phyloP scores from a whole-genome alignment of 2,113 vertebrate species.

The Drymodes brunneopygia region DNA sequence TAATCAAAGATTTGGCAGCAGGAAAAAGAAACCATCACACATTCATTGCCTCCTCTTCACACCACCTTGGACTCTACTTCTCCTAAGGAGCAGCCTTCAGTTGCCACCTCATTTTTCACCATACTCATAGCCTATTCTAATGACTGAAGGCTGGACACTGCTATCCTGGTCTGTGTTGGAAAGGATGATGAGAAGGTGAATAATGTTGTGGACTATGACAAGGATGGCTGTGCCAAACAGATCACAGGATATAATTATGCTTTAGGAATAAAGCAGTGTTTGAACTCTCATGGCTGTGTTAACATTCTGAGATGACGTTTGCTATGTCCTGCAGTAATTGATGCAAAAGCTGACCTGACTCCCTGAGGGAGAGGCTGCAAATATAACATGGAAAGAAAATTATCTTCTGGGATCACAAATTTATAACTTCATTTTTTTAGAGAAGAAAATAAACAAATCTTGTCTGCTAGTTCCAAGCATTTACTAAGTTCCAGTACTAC shows the following conservation, averaged over 20 bases:
- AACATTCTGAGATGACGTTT: neutral
- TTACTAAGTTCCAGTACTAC: neutral
- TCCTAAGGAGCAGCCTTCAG: neutral
- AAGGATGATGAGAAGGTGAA: neutral
- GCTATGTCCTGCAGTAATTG: neutral
- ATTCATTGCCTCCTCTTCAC: neutral
- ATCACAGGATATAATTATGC: fast-evolving
- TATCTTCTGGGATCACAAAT: neutral
- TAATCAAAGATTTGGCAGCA: neutral
- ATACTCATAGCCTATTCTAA: neutral
- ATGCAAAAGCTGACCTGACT: neutral
- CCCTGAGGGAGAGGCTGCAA: neutral
- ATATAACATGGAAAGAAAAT: neutral
- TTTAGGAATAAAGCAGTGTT: neutral
- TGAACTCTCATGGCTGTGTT: neutral
- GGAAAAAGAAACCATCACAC: neutral
- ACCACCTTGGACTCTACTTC: neutral
- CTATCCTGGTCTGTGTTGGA: neutral
- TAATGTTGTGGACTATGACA: neutral
- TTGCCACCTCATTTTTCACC: neutral
- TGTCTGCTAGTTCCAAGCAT: neutral
- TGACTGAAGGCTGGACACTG: neutral
- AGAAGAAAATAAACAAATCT: neutral
- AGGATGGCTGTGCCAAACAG: neutral
- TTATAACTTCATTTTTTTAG: neutral